A percentile compares a stretch with the other conserved stretches of the same genome.
Conservation (phyloP, 2,113 vertebrate genomes). For the Symphodus melops region DNA sequence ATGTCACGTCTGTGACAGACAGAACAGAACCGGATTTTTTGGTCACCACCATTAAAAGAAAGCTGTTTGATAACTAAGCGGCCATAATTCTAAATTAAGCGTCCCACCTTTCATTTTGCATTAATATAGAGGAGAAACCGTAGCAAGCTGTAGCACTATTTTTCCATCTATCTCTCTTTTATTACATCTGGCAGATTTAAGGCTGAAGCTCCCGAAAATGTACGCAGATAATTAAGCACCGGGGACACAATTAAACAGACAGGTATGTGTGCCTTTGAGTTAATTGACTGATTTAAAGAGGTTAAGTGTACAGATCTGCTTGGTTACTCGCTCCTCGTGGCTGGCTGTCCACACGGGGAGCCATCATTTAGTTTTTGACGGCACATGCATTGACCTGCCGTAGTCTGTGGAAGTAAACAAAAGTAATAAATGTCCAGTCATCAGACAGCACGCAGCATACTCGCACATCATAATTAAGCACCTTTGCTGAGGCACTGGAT, state of each 20-base stretch:
- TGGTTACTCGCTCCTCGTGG: slow-evolving; percentile 44
- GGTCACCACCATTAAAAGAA: no score
- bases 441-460: slow-evolving; percentile 26
- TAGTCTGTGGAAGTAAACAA: slow-evolving; percentile 14
- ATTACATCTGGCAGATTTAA: slow-evolving; percentile 48
- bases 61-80: no score
- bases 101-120: slow-evolving; percentile 46
- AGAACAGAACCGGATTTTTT: no score
- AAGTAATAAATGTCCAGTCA: slow-evolving; percentile 40
- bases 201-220: slow-evolving; percentile 61
- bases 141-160: slow-evolving; percentile 45
- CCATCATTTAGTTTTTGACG: slow-evolving; percentile 57
- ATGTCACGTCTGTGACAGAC: no score
- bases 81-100: not conserved
- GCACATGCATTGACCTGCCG: slow-evolving; percentile 36
- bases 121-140: slow-evolving; percentile 37
- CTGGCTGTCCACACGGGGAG: slow-evolving; percentile 36
- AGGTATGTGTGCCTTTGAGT: slow-evolving; percentile 74
- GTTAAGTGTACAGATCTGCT: slow-evolving; percentile 63
- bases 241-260: slow-evolving; percentile 75
- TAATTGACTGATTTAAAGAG: slow-evolving; percentile 77
- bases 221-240: slow-evolving; percentile 76
- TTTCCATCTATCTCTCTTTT: slow-evolving; percentile 7
- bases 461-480: slow-evolving; percentile 15
- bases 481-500: slow-evolving; percentile 30